These are phyloP conservation scores for Gibbula magus DNA, from an alignment of 2,888 invertebrate genomes.

Conservation along the genomic window DNA sequence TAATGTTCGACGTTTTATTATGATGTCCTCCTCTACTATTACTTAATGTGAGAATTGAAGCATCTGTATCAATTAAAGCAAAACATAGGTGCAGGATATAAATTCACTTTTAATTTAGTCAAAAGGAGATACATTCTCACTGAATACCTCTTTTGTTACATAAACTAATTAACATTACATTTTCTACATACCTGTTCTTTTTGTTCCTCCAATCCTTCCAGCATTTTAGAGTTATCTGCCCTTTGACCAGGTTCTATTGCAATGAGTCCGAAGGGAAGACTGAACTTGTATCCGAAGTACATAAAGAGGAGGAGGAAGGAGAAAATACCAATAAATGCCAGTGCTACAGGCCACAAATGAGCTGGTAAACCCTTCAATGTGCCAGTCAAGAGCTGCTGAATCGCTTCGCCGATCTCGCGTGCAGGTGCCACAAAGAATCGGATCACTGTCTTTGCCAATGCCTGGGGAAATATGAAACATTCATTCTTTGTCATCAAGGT, in stretches of 20 bases:
- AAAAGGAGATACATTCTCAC: too few species aligned
- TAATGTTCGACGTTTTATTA: too few species aligned
- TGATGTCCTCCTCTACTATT: too few species aligned
- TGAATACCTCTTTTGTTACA: too few species aligned
- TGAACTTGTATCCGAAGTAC: conserved; percentile 37
- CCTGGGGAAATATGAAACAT: conserved; percentile 33
- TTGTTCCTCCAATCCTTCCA: not conserved
- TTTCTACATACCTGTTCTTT: not conserved
- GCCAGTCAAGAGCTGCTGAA: conserved; percentile 41
- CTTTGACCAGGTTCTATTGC: conserved; percentile 30
- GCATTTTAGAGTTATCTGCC: not conserved
- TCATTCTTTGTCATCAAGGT: not conserved
- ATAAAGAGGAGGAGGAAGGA: conserved; percentile 36
- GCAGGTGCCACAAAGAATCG: conserved; percentile 47
- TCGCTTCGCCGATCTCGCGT: conserved; percentile 41
- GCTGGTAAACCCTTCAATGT: conserved; percentile 46
- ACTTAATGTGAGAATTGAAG: too few species aligned
- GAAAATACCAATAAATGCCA: conserved; percentile 24
- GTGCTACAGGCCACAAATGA: conserved; percentile 37
- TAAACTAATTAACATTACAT: too few species aligned
- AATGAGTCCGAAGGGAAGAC: conserved; percentile 30
- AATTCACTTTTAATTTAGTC: too few species aligned
- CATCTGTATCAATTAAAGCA: too few species aligned
- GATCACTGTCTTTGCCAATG: conserved; percentile 47
- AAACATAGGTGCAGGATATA: too few species aligned